Base-by-base conservation (phyloP, 1,140 invertebrate species). In the Apis laboriosa region DNA sequence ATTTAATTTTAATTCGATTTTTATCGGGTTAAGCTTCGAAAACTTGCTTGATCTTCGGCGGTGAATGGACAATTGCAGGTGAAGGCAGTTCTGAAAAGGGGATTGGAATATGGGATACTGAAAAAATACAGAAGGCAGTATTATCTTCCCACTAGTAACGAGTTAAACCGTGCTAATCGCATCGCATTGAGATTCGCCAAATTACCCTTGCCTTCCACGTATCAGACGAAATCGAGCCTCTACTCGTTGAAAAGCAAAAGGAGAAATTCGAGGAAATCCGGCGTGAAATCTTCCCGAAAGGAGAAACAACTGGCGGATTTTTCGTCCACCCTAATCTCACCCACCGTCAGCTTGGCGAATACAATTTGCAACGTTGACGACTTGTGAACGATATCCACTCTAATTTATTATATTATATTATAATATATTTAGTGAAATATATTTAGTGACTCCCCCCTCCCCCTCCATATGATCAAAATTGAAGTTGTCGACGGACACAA, bases 51-150 rank as follows among this genome's bases (percentile, higher is more conserved):
- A 24, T 2, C 11, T 11, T 61, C n/a, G 9, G 8, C 58, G 19
- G 8, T n/a, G 7, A 56, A 71, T 80, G 24, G 34, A 58, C 17
- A 61, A 82, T 84, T 66, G 21, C 61, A 92, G 92, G 90, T 93
- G 11, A 90, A 88, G n/a, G 28, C 89, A 2, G 90, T 83, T 0
- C 75, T 92, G 61, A 88, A 87, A 68, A 86, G 86, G 11, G 92
- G 92, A 0, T 84, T 93, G 7, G 83, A 92, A 17, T 91, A 90
- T 28, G 92, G 92, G 13, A 91, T 93, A 82, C 74, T 93, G 8
- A 73, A 80, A 79, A 90, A 86, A 73, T 88, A 86, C 63, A 87
- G 92, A 0, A 91, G 91, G 7, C 90, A 91, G 12, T 93, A 93
- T 86, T 93, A 87, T 63, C 87, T 93, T 17, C 88, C 92, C 11